Evolutionary conservation across 2,113 vertebrate genomes (phyloP), one percentile per base, ranked within the genome.

Genomic region (Thalassoma bifasciatum): DNA sequence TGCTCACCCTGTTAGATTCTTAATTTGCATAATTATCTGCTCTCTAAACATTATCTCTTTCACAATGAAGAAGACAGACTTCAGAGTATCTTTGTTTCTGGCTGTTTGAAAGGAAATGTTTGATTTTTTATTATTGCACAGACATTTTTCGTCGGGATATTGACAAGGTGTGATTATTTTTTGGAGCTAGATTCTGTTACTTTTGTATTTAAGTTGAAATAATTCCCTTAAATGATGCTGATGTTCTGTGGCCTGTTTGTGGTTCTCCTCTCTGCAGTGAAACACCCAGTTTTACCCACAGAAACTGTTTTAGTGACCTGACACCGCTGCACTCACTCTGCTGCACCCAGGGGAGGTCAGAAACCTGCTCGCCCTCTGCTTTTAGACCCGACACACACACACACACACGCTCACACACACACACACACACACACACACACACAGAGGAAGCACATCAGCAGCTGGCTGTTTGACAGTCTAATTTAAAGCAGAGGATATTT

Each of bases 401-500:
- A 23, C 72, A 66, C 68, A 78, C 81, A 77, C 14, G 79, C 30
- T 4, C 30, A 30, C 30, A 30, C 30, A 30, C 3, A 30, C 3
- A 30, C 30, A 30, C 30, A 30, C 30, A 30, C 30, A 30, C 3
- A 30, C 3, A 30, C 30, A 30, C 30, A 23, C 75, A 66, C 72
- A 78, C 81, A 77, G 11, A 81, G 74, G 79, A 87, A 84, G 78
- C 56, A 72, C 67, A 82, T 85, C 66, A 74, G 72, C 78, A 90
- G 85, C 79, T 72, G 77, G 69, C 76, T 66, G 88, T 88, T 88
- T 87, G 84, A 89, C 85, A 75, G 72, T 86, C 77, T 85, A 73
- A 83, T 83, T 84, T 84, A 84, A 91, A 89, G 79, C 78, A 79
- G 77, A 83, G 73, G 82, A 88, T 86, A 90, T 90, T 85, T 91